Evolutionary conservation across 1,140 invertebrate species (phyloP), one percentile per base, ranked within the genome.

Genomic region (Tyrophagus putrescentiae): DNA sequence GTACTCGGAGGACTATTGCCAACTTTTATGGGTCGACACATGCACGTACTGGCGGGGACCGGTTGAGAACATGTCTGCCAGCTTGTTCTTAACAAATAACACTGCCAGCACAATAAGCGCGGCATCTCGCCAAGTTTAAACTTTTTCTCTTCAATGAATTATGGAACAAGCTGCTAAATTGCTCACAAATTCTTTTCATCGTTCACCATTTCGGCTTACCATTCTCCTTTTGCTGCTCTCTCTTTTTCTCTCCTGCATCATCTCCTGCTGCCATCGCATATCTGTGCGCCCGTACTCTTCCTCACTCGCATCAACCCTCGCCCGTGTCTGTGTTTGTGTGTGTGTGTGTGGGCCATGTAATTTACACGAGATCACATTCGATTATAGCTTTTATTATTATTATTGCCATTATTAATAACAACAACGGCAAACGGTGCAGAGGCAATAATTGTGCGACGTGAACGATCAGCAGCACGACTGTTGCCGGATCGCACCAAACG

Each of bases 91-190:
- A n/a, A n/a, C n/a, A n/a, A n/a, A n/a, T n/a, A n/a, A n/a, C n/a
- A n/a, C n/a, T n/a, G n/a, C n/a, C n/a, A n/a, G n/a, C n/a, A n/a
- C n/a, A n/a, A n/a, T n/a, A n/a, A n/a, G n/a, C n/a, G n/a, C n/a
- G n/a, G n/a, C n/a, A n/a, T n/a, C n/a, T n/a, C n/a, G 31, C 13
- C 7, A 48, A 48, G 45, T 48, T 48, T 48, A 48, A 48, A 48
- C 45, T 48, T 48, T n/a, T n/a, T n/a, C n/a, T n/a, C n/a, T 48
- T 48, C 45, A 48, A 48, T 48, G 45, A 48, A 48, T 48, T 48
- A 48, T 48, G 45, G 45, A 48, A 48, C 45, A 48, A 48, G 45
- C 45, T 48, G 45, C 7, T 48, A 48, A 48, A 48, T 48, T 48
- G 45, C 45, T 48, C 45, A 48, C 18, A 29, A 48, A 48, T 48